Percentiles rank a stretch among this genome's conserved stretches.
These are phyloP conservation scores for Rhinoptilus africanus DNA, from an alignment of 2,113 vertebrate genomes.

Conservation along the genomic window DNA sequence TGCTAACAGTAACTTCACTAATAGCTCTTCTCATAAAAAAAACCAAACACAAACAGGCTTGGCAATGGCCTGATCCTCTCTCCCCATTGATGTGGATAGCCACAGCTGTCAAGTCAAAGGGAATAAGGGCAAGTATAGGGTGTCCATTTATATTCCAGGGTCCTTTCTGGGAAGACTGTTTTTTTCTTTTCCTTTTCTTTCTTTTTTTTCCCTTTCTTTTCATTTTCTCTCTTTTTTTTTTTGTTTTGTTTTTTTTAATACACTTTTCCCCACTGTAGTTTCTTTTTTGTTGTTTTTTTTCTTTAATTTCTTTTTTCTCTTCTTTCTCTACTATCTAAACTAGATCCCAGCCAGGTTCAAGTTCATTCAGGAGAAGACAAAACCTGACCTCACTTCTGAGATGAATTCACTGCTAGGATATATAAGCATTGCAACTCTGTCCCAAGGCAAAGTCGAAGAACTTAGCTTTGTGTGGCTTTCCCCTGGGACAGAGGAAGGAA, in stretches of 20 bases:
- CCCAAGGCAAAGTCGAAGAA: neutral
- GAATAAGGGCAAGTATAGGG: neutral
- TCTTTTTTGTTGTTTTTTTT: neutral
- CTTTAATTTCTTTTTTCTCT: neutral
- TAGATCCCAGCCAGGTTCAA: neutral
- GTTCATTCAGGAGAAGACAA: neutral
- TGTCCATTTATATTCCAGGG: neutral
- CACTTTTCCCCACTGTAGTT: fast-evolving
- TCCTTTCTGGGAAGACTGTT: neutral
- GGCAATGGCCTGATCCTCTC: neutral
- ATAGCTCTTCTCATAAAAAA: neutral
- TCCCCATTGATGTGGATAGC: neutral
- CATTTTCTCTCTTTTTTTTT: fast-evolving
- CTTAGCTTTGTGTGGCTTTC: neutral
- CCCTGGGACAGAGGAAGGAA: neutral
- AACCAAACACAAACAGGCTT: neutral
- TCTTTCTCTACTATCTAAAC: neutral
- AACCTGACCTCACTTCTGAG: neutral
- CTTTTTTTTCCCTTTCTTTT: neutral
- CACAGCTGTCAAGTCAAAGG: neutral
- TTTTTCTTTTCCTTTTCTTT: neutral
- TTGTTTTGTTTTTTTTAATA: neutral
- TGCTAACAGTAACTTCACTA: neutral
- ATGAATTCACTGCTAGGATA: neutral
- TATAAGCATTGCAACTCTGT: neutral